These are phyloP conservation scores for Laothoe populi DNA, from an alignment of 2,888 invertebrate genomes.

Conservation along the genomic window DNA sequence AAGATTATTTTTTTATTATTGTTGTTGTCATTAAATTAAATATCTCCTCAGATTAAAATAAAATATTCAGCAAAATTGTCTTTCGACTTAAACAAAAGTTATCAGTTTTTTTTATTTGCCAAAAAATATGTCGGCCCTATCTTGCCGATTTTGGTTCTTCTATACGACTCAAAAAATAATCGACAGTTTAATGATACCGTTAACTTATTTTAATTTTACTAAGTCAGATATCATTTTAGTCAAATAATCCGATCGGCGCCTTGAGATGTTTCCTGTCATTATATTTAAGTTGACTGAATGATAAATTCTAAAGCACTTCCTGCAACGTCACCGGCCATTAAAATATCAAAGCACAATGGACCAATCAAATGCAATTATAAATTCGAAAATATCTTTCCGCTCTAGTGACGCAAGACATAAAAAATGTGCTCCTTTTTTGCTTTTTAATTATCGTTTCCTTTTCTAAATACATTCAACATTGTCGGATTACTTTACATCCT, in stretches of 20 bases:
- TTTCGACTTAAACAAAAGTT: too few species aligned
- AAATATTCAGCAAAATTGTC: too few species aligned
- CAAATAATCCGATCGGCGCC: background rate
- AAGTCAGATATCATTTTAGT: background rate
- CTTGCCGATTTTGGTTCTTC: too few species aligned
- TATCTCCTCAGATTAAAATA: too few species aligned
- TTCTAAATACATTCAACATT: background rate
- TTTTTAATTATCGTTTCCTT: background rate
- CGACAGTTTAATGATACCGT: too few species aligned
- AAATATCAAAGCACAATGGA: conserved; percentile 20
- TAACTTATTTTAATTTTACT: background rate
- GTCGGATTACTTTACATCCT: background rate
- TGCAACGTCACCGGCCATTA: conserved; percentile 6
- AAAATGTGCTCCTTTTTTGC: background rate
- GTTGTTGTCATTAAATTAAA: too few species aligned
- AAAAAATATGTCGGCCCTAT: too few species aligned
- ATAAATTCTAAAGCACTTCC: background rate
- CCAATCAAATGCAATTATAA: conserved; percentile 23
- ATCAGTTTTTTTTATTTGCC: too few species aligned
- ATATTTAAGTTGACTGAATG: conserved; percentile 11
- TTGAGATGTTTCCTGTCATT: conserved; percentile 19
- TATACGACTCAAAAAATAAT: too few species aligned
- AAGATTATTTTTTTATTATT: too few species aligned
- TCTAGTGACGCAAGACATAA: background rate
- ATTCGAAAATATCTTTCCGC: conserved; percentile 13